phyloP scores from a whole-genome alignment of 2,797 vertebrate species.

The Alauda arvensis region DNA sequence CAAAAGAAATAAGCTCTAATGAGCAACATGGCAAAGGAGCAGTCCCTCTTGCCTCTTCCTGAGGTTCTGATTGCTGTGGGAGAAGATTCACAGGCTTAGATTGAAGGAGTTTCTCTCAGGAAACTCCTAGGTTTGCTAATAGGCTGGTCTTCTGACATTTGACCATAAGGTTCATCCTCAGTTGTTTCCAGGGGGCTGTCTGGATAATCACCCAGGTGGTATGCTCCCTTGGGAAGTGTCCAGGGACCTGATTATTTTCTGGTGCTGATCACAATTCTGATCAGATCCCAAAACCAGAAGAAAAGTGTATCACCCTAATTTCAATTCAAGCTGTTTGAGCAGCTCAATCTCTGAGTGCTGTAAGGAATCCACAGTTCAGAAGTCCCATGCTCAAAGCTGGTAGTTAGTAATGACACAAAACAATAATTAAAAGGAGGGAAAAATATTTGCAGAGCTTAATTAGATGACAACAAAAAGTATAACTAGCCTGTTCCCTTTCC shows the following conservation, averaged over 20 bases:
- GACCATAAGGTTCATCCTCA: not conserved
- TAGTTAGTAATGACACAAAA: constrained; percentile 12
- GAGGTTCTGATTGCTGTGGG: not conserved
- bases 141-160: not conserved
- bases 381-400: not conserved
- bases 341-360: not conserved
- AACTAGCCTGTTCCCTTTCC: not conserved
- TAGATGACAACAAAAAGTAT: constrained; percentile 1
- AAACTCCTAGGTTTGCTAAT: not conserved
- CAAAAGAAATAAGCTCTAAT: not conserved
- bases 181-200: not conserved
- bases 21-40: not conserved
- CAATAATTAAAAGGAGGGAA: not conserved
- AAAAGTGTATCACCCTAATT: not conserved
- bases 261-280: not conserved
- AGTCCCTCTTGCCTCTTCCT: not conserved
- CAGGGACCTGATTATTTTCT: not conserved
- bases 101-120: not conserved
- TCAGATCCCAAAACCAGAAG: not conserved
- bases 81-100: not conserved
- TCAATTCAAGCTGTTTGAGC: constrained; percentile 20
- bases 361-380: constrained; percentile 11
- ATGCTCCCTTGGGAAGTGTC: not conserved
- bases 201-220: not conserved
- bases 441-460: constrained; percentile 21